Base-by-base conservation (phyloP, 2,888 invertebrate genomes). In the Pyrrhia umbra region DNA sequence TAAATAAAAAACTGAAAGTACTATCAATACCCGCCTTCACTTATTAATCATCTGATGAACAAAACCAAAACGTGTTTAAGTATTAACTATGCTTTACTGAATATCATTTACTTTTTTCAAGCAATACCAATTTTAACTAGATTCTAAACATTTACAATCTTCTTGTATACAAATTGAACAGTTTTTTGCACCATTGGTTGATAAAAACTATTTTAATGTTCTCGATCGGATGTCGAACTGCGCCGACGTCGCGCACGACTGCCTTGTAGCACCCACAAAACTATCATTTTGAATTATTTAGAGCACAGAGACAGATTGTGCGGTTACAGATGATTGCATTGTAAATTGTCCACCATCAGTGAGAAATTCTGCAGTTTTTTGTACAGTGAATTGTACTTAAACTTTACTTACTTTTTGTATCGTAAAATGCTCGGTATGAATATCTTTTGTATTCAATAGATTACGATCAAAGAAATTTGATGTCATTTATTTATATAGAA, bases 201-300 rank as follows among this genome's bases (percentile, higher is more conserved):
- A 18, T 50, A 65, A 73, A 68, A 77, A 55, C 43, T 0, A 34
- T 65, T 52, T 51, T 49, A 34, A 63, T 51, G 46, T 72, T 51
- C 20, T 77, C 34, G 34, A 57, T 47, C 65, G 59, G 58, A 58
- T 45, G 37, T 75, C 55, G 59, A 58, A 43, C 66, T 23, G 40
- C 46, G 69, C 37, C 16, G 47, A 15, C 50, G 64, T 64, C 65
- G 72, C 82, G 85, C 84, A 84, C 81, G 84, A 76, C 58, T 71
- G 68, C 77, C 21, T 64, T 54, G 40, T 8, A 57, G 67, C 65
- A 64, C 65, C 71, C 58, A 75, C 68, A 78, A 68, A 68, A 63
- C 72, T 55, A 61, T 64, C 40, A 65, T 65, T 72, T 52, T 60
- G 50, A 20, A 64, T 68, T 70, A 55, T 61, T 65, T 58, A 59